phyloP scores from a whole-genome alignment of 1,140 invertebrate genomes.

The Meteorus sp. region DNA sequence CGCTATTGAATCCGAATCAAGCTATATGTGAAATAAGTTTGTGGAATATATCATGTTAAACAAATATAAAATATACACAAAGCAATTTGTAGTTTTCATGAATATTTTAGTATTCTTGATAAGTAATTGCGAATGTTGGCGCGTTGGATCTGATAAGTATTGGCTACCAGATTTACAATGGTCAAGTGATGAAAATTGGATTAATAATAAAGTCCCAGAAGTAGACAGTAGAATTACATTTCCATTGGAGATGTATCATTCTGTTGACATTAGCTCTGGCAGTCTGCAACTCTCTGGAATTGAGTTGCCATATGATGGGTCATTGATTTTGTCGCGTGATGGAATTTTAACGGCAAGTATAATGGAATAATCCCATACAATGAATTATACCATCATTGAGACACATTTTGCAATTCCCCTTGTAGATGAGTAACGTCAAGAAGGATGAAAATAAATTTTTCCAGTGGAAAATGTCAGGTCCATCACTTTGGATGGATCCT shows the following conservation, averaged over 20 bases:
- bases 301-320: slow-evolving; percentile 46
- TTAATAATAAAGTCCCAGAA: slow-evolving; percentile 35
- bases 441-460: slow-evolving; percentile 34
- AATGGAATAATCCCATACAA: background rate
- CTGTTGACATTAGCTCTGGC: slow-evolving; percentile 38
- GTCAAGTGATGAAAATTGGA: slow-evolving; percentile 46
- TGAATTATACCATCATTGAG: too few relatives aligned
- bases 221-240: slow-evolving; percentile 41
- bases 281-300: slow-evolving; percentile 38
- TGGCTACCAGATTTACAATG: slow-evolving; percentile 53
- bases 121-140: slow-evolving; percentile 1
- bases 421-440: slow-evolving; percentile 17
- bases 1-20: too few relatives aligned
- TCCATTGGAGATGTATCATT: slow-evolving; percentile 44
- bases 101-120: background rate
- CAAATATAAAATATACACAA: slow-evolving; percentile 2
- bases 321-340: slow-evolving; percentile 38
- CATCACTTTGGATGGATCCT: slow-evolving; percentile 51
- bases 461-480: slow-evolving; percentile 29
- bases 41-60: too few relatives aligned
- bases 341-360: slow-evolving; percentile 42
- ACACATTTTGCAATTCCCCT: background rate
- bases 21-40: too few relatives aligned
- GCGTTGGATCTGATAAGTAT: slow-evolving; percentile 34
- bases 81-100: slow-evolving; percentile 8